phyloP scores from a whole-genome alignment of 2,113 vertebrate genomes.

The Speoplatyrhinus poulsoni region DNA sequence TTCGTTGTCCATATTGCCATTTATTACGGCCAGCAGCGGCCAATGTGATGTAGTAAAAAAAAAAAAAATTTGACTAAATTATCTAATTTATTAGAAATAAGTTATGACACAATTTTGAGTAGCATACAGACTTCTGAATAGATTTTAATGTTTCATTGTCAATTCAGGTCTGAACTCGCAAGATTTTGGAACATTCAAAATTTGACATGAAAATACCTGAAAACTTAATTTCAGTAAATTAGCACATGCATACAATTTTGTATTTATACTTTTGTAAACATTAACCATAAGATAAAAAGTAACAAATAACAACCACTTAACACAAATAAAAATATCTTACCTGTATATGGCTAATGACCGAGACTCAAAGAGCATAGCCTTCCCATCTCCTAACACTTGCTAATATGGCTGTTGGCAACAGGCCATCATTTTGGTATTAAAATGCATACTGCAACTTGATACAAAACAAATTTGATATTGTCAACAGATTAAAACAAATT shows the following conservation, averaged over 20 bases:
- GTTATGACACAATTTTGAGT: no score
- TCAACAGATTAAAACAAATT: neutral
- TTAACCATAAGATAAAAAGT: conserved; percentile 14
- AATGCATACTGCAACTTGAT: neutral
- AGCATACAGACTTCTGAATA: no score
- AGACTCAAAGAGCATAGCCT: neutral
- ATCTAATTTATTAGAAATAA: no score
- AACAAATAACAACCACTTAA: conserved; percentile 24
- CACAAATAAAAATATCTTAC: conserved; percentile 5
- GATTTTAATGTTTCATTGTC: no score
- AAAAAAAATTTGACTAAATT: no score
- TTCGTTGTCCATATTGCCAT: neutral
- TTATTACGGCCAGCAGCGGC: neutral
- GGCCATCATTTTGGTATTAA: conserved; percentile 7
- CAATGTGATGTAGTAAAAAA: no score
- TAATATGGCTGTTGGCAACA: conserved; percentile 30
- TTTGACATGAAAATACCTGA: neutral
- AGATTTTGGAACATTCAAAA: no score
- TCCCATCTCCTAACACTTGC: conserved; percentile 9
- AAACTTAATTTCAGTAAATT: conserved; percentile 18
- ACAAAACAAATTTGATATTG: neutral
- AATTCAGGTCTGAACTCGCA: no score
- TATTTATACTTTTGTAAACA: conserved; percentile 25
- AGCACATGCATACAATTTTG: conserved; percentile 23
- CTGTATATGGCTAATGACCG: conserved; percentile 5